Percentiles rank a stretch among this genome's conserved stretches.
phyloP scores from a whole-genome alignment of 1,140 invertebrate genomes.

The Phocides pigmalion region DNA sequence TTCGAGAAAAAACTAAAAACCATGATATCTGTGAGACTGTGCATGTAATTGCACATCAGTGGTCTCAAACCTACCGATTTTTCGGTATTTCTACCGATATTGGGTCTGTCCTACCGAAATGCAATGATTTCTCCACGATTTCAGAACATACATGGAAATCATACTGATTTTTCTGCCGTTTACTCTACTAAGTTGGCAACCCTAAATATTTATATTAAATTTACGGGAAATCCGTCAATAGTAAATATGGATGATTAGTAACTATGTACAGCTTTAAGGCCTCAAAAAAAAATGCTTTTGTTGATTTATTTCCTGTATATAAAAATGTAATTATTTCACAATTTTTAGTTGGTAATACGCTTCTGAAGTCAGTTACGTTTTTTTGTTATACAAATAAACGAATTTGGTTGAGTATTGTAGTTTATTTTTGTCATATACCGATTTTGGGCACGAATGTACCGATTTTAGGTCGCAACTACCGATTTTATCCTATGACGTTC shows the following conservation, averaged over 20 bases:
- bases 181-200: conserved; percentile 18
- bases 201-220: conserved; percentile 4
- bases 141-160: conserved; percentile 21
- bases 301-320: no score
- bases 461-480: conserved; percentile 12
- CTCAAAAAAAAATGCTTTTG: no score
- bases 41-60: no score
- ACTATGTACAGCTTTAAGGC: no score
- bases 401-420: conserved; percentile 3
- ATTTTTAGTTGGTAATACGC: no score
- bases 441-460: conserved; percentile 18
- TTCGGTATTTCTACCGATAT: conserved; percentile 19
- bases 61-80: conserved; percentile 18
- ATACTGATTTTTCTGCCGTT: conserved; percentile 16
- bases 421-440: conserved; percentile 17
- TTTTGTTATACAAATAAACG: not conserved
- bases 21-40: no score
- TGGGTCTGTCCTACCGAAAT: conserved; percentile 16
- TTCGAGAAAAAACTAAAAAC: no score
- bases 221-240: conserved; percentile 5
- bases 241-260: no score
- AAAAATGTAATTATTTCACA: no score
- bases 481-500: conserved; percentile 9
- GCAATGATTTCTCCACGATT: conserved; percentile 19
- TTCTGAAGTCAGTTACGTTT: no score